A percentile compares a stretch with the other conserved stretches of the same genome.
Conservation (phyloP, 2,888 invertebrate species). For the Lochmaea capreae region DNA sequence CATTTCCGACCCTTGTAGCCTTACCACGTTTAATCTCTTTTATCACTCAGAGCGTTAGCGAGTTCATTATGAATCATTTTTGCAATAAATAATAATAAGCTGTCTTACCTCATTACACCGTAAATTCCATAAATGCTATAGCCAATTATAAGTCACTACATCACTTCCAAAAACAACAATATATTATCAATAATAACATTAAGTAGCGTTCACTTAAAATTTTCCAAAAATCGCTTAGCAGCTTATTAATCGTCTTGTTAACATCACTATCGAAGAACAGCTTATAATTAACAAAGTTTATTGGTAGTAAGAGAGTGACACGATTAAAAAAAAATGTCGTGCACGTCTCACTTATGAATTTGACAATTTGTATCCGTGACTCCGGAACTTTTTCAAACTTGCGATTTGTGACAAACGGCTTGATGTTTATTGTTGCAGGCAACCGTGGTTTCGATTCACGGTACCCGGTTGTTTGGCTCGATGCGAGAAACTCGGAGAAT, state of each 20-base stretch:
- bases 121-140: neutral
- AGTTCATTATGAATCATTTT: too few relatives aligned
- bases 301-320: neutral
- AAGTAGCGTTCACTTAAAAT: neutral
- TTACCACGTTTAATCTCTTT: too few relatives aligned
- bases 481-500: conserved; percentile 23
- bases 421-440: neutral
- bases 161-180: neutral
- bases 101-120: neutral
- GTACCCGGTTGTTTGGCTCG: neutral
- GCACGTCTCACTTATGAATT: conserved; percentile 5
- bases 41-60: too few relatives aligned
- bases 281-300: neutral
- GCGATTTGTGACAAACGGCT: neutral
- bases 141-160: neutral
- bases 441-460: conserved; percentile 5
- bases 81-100: too few relatives aligned
- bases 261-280: neutral
- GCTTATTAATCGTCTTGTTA: neutral
- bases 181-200: neutral
- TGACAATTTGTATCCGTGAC: conserved; percentile 12
- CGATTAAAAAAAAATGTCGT: neutral
- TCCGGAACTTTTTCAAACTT: neutral
- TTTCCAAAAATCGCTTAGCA: neutral
- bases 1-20: too few relatives aligned